A percentile compares a stretch with the other conserved stretches of the same genome.
These are phyloP conservation scores for Macrophya alboannulata DNA, from an alignment of 2,888 invertebrate species.

Conservation along the genomic window DNA sequence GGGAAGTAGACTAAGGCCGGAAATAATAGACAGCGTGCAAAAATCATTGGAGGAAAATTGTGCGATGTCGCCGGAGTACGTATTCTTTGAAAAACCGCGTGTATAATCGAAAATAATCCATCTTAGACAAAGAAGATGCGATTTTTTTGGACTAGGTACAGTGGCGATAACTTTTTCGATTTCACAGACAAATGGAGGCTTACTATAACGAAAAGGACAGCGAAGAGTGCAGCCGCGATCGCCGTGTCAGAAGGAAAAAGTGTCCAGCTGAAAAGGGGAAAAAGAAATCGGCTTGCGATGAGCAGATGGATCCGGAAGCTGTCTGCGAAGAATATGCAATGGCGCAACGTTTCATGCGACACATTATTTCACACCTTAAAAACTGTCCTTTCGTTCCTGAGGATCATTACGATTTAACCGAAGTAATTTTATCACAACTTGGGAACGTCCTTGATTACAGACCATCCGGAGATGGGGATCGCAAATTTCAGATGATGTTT, in stretches of 20 bases:
- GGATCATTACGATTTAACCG: constrained; percentile 38
- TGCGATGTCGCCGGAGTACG: constrained; percentile 46
- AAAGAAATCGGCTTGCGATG: constrained; percentile 19
- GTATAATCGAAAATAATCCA: neutral
- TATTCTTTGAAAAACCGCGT: neutral
- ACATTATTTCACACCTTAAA: constrained; percentile 37
- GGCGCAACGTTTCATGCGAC: constrained; percentile 47
- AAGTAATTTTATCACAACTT: constrained; percentile 29
- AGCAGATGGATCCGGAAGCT: constrained; percentile 27
- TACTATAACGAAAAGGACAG: constrained; percentile 13
- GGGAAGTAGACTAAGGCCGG: constrained; percentile 38
- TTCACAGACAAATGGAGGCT: constrained; percentile 48
- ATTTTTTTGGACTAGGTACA: neutral
- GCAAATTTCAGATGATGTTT: constrained; percentile 48
- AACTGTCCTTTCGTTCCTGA: constrained; percentile 35
- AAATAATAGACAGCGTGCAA: constrained; percentile 32
- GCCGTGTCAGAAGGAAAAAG: constrained; percentile 22
- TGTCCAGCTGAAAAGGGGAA: neutral
- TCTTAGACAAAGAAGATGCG: neutral
- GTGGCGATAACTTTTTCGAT: neutral
- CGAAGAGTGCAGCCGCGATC: neutral
- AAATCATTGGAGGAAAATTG: constrained; percentile 38
- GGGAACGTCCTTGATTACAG: constrained; percentile 28
- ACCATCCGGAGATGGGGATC: constrained; percentile 43
- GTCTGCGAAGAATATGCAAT: constrained; percentile 42